Percentiles rank a stretch among this genome's conserved stretches.
Evolutionary conservation across 2,113 vertebrate species (phyloP).

Genomic region (Oryzias celebensis): DNA sequence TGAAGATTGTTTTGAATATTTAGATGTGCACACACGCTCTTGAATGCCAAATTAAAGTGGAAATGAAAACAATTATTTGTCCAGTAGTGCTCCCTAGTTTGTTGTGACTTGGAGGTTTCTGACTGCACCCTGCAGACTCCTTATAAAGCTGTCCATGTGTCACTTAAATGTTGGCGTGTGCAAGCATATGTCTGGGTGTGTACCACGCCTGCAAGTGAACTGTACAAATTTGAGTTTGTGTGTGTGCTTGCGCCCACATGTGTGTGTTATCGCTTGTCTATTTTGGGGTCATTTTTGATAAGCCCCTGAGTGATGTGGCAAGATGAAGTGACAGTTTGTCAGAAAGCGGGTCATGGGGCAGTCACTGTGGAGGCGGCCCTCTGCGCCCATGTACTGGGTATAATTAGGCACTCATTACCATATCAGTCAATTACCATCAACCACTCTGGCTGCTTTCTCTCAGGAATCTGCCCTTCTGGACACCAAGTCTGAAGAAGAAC

Average conservation of each 20-base stretch:
- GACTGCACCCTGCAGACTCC: constrained; percentile 3
- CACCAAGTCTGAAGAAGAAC: constrained; percentile 69
- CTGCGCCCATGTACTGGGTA: constrained; percentile 59
- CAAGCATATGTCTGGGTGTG: constrained; percentile 43
- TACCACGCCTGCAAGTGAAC: constrained; percentile 12
- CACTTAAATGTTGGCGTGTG: constrained; percentile 30
- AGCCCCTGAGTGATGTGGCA: constrained; percentile 72
- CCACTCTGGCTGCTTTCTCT: constrained; percentile 77
- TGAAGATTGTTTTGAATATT: constrained; percentile 8
- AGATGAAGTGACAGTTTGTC: constrained; percentile 79
- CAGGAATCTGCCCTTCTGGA: constrained; percentile 81
- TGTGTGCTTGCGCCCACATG: constrained; percentile 19
- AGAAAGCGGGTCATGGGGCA: constrained; percentile 78
- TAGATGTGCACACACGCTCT: constrained; percentile 3
- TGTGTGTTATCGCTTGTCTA: constrained; percentile 58
- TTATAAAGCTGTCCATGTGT: constrained; percentile 20
- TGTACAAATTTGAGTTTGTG: constrained; percentile 26
- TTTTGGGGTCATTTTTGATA: constrained; percentile 78
- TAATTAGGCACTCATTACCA: constrained; percentile 82
- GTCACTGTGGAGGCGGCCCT: constrained; percentile 64
- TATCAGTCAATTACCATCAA: constrained; percentile 78
- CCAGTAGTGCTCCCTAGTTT: constrained; percentile 3
- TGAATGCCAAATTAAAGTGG: background rate
- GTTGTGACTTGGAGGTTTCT: constrained; percentile 21
- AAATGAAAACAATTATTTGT: constrained; percentile 9